phyloP scores from a whole-genome alignment of 2,113 vertebrate genomes.

The Myotis davidii region DNA sequence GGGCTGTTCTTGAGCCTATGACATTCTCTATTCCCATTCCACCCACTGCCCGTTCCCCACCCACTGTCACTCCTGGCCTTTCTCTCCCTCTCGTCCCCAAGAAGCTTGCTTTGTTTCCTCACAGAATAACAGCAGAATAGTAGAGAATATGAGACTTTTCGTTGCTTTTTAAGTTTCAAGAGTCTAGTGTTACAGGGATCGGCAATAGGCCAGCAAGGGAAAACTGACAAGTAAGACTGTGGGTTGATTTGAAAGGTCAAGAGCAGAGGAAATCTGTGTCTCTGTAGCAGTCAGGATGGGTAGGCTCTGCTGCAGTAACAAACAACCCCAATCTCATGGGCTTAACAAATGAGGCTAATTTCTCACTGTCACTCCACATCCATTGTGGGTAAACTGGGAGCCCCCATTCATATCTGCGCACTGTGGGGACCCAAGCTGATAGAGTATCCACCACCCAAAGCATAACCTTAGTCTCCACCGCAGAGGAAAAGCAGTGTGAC shows the following conservation, averaged over 20 bases:
- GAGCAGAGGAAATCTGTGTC: background rate
- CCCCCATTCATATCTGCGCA: no score
- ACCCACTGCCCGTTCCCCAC: background rate
- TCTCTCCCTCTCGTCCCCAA: background rate
- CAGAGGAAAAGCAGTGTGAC: background rate
- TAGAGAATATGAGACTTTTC: background rate
- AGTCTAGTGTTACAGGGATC: background rate
- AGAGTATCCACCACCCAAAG: background rate
- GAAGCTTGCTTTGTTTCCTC: background rate
- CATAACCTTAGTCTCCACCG: background rate
- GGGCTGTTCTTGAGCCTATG: background rate
- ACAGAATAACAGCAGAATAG: background rate
- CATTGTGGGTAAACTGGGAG: background rate
- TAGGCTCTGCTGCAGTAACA: background rate
- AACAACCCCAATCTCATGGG: background rate
- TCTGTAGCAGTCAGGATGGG: background rate
- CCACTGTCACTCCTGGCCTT: background rate
- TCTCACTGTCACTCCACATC: background rate
- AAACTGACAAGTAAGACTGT: background rate
- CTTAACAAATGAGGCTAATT: background rate
- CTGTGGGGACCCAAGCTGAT: background rate
- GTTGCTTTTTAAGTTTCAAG: background rate
- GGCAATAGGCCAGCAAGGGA: background rate
- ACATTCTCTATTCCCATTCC: background rate
- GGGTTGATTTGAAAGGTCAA: background rate